A percentile compares a stretch with the other conserved stretches of the same genome.
These are phyloP conservation scores for Leptopilina drosophilae DNA, from an alignment of 2,888 invertebrate species.

Conservation along the genomic window DNA sequence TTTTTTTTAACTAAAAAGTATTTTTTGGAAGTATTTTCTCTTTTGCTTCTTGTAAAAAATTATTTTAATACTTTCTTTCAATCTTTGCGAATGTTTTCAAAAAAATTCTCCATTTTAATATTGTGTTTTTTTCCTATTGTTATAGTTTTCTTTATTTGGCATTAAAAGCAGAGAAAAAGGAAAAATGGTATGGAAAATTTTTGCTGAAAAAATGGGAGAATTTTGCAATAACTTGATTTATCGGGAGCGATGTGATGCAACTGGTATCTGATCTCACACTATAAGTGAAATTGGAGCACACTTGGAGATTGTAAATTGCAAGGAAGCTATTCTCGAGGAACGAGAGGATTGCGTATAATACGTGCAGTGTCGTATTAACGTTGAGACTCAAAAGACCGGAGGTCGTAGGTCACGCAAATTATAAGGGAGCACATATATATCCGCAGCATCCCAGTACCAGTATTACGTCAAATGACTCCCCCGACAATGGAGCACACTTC, in stretches of 20 bases:
- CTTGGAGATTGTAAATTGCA: slow-evolving; percentile 16
- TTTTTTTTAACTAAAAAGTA: too few relatives aligned
- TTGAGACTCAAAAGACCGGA: slow-evolving; percentile 6
- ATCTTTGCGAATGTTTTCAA: too few relatives aligned
- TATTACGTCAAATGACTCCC: slow-evolving; percentile 36
- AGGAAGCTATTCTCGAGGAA: slow-evolving; percentile 21
- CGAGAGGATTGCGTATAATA: slow-evolving; percentile 20
- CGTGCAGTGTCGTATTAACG: slow-evolving; percentile 36
- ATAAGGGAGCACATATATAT: slow-evolving; percentile 13
- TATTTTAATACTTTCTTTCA: too few relatives aligned
- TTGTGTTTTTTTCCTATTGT: too few relatives aligned
- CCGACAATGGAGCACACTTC: slow-evolving; percentile 8
- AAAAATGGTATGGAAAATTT: not conserved
- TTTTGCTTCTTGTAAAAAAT: too few relatives aligned
- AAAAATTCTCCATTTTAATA: too few relatives aligned
- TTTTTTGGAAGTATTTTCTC: too few relatives aligned
- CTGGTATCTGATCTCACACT: slow-evolving; percentile 17
- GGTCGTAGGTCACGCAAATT: slow-evolving; percentile 36
- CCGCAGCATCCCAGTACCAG: slow-evolving; percentile 13
- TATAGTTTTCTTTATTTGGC: too few relatives aligned
- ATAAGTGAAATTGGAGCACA: slow-evolving; percentile 30
- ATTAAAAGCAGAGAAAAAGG: too few relatives aligned
- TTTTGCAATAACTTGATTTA: not conserved
- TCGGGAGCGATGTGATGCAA: slow-evolving; percentile 1
- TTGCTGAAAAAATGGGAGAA: not conserved